Evolutionary conservation across 2,797 vertebrate species (phyloP), one percentile per base, ranked within the genome.

Genomic region (Hylomyscus alleni): DNA sequence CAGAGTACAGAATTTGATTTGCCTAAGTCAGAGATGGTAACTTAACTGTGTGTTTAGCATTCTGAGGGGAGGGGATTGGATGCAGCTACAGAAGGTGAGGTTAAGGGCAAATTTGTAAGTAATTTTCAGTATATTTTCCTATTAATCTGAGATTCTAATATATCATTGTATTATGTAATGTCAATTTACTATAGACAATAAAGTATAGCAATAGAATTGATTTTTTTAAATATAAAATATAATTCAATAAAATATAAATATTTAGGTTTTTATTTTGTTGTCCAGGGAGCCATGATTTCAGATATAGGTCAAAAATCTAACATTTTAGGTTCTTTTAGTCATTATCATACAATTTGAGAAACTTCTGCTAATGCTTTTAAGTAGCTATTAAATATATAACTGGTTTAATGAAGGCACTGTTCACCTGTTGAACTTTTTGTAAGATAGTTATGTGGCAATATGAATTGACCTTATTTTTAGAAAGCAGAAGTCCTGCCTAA

Each of bases 391-490:
- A 90, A 54, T 97, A 56, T 87, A 76, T 86, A 29, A 97, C 76
- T 97, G 47, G 95, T 94, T 92, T 94, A 95, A 20, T 91, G 75
- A 96, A 97, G 93, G 97, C 93, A 89, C 81, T 96, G 54, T 94
- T 98, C 94, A 84, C 80, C 97, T 95, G 47, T 94, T 98, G 97
- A 97, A 95, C 82, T 96, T 95, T 85, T 83, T 95, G 2, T 89
- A 95, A 92, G 98, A 60, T 87, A 97, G 75, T 93, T 81, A 37
- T 90, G 76, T 93, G 83, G 91, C 94, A 97, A 65, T 97, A 96
- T 97, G 92, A 97, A 90, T 98, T 96, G 83, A 83, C 88, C 88
- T 97, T 98, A 97, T 98, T 98, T 98, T 98, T 98, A 98, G 98
- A 84, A 76, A 76, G 14, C 15, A 3, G 50, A 76, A 84, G 29